These are phyloP conservation scores for Neofelis nebulosa DNA, from an alignment of 2,113 vertebrate genomes.

Conservation along the genomic window DNA sequence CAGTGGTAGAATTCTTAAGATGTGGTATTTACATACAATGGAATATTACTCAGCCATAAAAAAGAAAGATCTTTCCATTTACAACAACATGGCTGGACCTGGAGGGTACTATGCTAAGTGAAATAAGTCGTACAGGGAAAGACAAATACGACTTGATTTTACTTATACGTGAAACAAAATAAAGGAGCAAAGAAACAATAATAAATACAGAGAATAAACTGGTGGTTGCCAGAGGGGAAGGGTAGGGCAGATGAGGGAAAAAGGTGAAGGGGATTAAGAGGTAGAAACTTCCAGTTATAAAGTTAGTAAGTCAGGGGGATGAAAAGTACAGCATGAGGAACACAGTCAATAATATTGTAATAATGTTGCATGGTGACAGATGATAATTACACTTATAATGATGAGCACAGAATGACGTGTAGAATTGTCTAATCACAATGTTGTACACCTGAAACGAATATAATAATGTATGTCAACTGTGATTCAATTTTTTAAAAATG, in stretches of 20 bases:
- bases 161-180: background rate
- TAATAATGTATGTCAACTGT: background rate
- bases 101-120: background rate
- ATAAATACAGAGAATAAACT: background rate
- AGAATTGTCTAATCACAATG: background rate
- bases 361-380: background rate
- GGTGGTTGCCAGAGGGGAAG: background rate
- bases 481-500: background rate
- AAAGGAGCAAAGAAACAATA: background rate
- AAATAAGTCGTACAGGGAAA: background rate
- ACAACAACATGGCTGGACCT: background rate
- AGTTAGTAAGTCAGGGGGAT: background rate
- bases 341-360: background rate
- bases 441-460: background rate
- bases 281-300: background rate
- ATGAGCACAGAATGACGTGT: background rate
- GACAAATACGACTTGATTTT: background rate
- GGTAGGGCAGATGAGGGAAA: background rate
- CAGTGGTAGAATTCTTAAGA: background rate
- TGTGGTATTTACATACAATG: background rate
- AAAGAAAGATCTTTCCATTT: background rate
- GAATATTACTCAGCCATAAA: background rate
- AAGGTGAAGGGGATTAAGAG: background rate
- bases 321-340: background rate
- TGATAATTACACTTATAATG: background rate